phyloP scores from a whole-genome alignment of 2,797 vertebrate species.

The Sebastes taczanowskii region DNA sequence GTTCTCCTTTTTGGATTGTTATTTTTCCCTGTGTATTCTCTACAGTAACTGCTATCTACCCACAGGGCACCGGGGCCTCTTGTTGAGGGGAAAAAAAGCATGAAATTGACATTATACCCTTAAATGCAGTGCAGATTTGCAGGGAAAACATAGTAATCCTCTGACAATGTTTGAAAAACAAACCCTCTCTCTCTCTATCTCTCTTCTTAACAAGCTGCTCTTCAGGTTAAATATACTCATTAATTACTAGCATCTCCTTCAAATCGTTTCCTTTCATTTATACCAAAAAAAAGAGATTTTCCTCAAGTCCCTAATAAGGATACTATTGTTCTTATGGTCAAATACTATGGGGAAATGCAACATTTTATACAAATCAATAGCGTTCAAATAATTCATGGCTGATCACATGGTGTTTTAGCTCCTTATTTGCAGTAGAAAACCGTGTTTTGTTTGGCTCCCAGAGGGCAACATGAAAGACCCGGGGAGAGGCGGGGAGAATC shows the following conservation, averaged over 20 bases:
- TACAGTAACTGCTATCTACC: conserved; percentile 69
- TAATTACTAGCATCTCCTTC: conserved; percentile 44
- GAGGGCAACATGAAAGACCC: conserved; percentile 78
- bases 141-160: conserved; percentile 76
- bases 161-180: conserved; percentile 70
- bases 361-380: conserved; percentile 86
- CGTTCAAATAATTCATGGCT: conserved; percentile 83
- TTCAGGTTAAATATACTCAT: conserved; percentile 34
- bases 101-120: conserved; percentile 82
- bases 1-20: conserved; percentile 68
- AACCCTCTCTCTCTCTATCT: conserved; percentile 33
- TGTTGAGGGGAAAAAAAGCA: conserved; percentile 59
- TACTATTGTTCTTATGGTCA: conserved; percentile 71
- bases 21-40: conserved; percentile 69
- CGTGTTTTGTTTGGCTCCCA: conserved; percentile 78
- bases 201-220: conserved; percentile 36
- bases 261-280: conserved; percentile 24
- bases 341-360: conserved; percentile 75
- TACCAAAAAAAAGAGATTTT: conserved; percentile 13
- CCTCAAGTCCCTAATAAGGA: conserved; percentile 40
- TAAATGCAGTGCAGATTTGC: conserved; percentile 72
- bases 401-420: conserved; percentile 83
- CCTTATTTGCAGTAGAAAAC: conserved; percentile 77
- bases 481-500: conserved; percentile 58
- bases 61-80: conserved; percentile 73